Base-by-base conservation (phyloP, 2,797 vertebrate species). In the Orestias chungarensis region DNA sequence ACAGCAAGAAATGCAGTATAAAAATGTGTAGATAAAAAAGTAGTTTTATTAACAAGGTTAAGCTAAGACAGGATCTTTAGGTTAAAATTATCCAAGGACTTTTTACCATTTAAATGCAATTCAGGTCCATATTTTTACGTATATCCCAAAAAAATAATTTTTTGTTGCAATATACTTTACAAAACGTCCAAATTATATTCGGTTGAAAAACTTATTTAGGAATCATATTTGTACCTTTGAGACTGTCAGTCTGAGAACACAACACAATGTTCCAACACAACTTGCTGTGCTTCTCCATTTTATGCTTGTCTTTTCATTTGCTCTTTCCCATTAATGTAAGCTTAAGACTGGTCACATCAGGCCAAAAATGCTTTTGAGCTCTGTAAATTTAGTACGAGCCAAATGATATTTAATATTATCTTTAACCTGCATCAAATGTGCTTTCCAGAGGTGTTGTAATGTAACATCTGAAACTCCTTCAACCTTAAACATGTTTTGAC, bases 401-500 rank as follows among this genome's bases (percentile, higher is more conserved):
- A 62, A 47, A 20, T 11, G 11, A 61, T 61, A 61, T 59, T 42
- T 73, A 50, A 78, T 79, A 67, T 75, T 82, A 87, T 81, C 73
- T 66, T 29, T 27, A 68, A 72, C 65, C 70, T 72, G 49, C 72
- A 85, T 76, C 65, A 66, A 68, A 68, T 50, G 31, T 64, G 75
- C 66, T 65, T 76, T 65, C 43, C 38, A 40, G 68, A 82, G 75
- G 74, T 74, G 74, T 75, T 76, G 64, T 73, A 83, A 79, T 79
- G 67, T 68, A 67, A 79, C 25, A 38, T 77, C 62, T 71, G 31
- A 80, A 74, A 82, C 68, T 68, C 57, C 42, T 62, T 83, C 71
- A 73, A 74, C 71, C 52, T 75, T 66, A 74, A 73, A 76, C 74
- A 3, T 82, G 78, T 79, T 87, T 83, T 76, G 79, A 82, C 75